A percentile compares a stretch with the other conserved stretches of the same genome.
Evolutionary conservation across 2,797 vertebrate genomes (phyloP).

Genomic region (Avahi laniger): DNA sequence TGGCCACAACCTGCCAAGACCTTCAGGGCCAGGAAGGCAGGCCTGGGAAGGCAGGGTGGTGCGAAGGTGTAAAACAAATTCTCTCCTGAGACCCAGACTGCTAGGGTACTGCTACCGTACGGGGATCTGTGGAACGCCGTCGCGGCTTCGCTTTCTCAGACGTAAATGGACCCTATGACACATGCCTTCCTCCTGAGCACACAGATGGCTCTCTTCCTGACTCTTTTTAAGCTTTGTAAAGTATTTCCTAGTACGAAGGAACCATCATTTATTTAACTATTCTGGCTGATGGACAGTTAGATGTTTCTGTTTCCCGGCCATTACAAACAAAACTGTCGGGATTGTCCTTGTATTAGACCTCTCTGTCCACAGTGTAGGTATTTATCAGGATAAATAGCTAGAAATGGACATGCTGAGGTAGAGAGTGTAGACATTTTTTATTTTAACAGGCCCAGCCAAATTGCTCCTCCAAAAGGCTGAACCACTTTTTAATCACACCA

Average conservation of each 20-base stretch:
- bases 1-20: not conserved
- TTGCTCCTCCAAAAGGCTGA: not conserved
- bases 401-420: not conserved
- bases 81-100: not conserved
- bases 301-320: not conserved
- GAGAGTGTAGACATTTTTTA: not conserved
- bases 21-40: not conserved
- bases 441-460: not conserved
- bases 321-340: not conserved
- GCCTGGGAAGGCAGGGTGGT: not conserved
- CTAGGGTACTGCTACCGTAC: no score
- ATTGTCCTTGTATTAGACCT: not conserved
- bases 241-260: not conserved
- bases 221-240: not conserved
- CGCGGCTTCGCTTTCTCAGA: not conserved
- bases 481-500: not conserved
- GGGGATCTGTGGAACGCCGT: rapidly evolving
- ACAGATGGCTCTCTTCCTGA: not conserved
- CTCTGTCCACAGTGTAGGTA: not conserved
- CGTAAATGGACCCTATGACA: not conserved
- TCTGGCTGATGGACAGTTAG: not conserved
- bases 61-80: not conserved
- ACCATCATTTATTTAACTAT: not conserved
- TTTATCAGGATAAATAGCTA: not conserved
- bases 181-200: not conserved